phyloP scores from a whole-genome alignment of 2,797 vertebrate species.

The Hydrocynus forskahlii region DNA sequence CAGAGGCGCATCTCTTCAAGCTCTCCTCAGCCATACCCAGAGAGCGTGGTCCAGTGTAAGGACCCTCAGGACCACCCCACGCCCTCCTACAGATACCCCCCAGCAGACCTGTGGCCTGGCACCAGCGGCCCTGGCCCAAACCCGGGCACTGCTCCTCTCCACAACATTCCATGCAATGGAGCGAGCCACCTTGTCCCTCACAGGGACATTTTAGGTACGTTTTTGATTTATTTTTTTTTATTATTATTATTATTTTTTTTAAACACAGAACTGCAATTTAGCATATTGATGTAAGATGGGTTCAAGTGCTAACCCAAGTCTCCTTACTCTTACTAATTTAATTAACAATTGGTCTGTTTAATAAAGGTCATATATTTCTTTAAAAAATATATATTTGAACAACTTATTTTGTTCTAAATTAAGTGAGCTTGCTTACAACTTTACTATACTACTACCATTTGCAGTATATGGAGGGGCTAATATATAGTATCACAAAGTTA shows the following conservation, averaged over 20 bases:
- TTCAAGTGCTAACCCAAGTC: too few relatives aligned
- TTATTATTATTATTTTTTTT: too few relatives aligned
- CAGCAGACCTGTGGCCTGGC: conserved; percentile 91
- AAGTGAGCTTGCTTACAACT: too few relatives aligned
- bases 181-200: conserved; percentile 85
- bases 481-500: too few relatives aligned
- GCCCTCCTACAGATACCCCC: conserved; percentile 83
- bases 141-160: conserved; percentile 83
- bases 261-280: not conserved
- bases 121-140: conserved; percentile 73
- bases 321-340: too few relatives aligned
- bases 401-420: too few relatives aligned
- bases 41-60: conserved; percentile 74
- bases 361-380: too few relatives aligned
- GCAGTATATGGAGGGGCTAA: too few relatives aligned
- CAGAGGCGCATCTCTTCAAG: conserved; percentile 97
- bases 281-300: not conserved
- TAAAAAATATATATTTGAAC: too few relatives aligned
- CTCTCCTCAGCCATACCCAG: conserved; percentile 90
- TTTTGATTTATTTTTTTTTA: not conserved
- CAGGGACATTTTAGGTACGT: conserved; percentile 90
- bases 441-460: too few relatives aligned
- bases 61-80: conserved; percentile 83
- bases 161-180: conserved; percentile 99
- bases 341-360: too few relatives aligned